These are phyloP conservation scores for Sphecodes monilicornis DNA, from an alignment of 2,888 invertebrate species.

Conservation along the genomic window DNA sequence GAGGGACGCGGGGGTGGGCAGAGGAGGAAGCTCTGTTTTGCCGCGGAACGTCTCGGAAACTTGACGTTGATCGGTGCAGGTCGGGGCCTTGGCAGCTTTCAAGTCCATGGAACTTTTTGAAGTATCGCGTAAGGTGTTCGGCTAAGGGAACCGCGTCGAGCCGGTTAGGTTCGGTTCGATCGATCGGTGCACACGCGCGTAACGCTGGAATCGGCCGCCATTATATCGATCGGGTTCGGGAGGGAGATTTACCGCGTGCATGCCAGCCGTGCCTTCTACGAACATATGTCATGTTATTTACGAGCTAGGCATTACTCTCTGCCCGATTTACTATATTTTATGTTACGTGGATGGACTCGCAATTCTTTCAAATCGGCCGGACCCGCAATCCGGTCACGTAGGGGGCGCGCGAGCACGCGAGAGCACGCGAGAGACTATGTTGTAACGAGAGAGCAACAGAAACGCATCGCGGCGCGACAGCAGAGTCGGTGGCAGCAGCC, in stretches of 20 bases:
- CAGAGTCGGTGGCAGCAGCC: background rate
- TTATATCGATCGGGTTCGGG: constrained; percentile 77
- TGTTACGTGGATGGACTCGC: constrained; percentile 79
- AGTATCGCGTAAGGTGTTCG: constrained; percentile 27
- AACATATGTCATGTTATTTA: constrained; percentile 83
- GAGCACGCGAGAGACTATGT: background rate
- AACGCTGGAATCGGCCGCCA: constrained; percentile 52
- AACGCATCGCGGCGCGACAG: background rate
- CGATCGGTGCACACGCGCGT: constrained; percentile 57
- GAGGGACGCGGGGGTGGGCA: background rate
- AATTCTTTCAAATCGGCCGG: constrained; percentile 70
- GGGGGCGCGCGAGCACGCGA: constrained; percentile 24
- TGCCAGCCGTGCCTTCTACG: constrained; percentile 79
- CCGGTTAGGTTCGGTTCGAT: constrained; percentile 21
- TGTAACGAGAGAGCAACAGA: too few species aligned
- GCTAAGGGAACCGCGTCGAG: background rate
- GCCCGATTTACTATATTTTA: constrained; percentile 81
- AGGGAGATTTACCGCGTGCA: constrained; percentile 80
- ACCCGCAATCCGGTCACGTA: constrained; percentile 65
- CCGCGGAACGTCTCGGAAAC: constrained; percentile 48
- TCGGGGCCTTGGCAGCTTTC: constrained; percentile 56
- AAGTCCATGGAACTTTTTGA: constrained; percentile 51
- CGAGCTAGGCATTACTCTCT: constrained; percentile 81
- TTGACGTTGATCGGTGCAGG: constrained; percentile 62
- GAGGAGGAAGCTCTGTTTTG: constrained; percentile 43